A percentile compares a stretch with the other conserved stretches of the same genome.
phyloP scores from a whole-genome alignment of 2,797 vertebrate genomes.

The Sebastes alutus region DNA sequence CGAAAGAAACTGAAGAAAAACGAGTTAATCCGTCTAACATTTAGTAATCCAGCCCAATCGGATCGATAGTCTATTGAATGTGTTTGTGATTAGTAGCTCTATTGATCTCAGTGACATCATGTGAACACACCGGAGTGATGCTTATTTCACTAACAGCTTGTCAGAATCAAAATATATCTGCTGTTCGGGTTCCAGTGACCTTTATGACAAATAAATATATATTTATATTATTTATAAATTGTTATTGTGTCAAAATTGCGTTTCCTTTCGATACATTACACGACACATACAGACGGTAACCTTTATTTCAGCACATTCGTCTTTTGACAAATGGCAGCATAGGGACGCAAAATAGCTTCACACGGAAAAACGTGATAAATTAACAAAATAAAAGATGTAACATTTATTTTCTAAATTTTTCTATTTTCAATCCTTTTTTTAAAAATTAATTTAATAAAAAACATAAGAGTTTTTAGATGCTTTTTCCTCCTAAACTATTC shows the following conservation, averaged over 20 bases:
- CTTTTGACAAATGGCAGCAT: background rate
- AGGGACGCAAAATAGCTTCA: background rate
- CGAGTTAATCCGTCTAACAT: constrained; percentile 61
- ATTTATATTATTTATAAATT: background rate
- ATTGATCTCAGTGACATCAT: constrained; percentile 72
- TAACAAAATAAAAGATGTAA: background rate
- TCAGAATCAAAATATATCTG: constrained; percentile 56
- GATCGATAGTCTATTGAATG: constrained; percentile 71
- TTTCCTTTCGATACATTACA: constrained; percentile 8
- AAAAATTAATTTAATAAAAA: background rate
- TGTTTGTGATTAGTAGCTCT: constrained; percentile 75
- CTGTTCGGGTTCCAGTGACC: constrained; percentile 17
- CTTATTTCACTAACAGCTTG: constrained; percentile 47
- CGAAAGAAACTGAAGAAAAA: constrained; percentile 13
- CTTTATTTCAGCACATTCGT: constrained; percentile 9
- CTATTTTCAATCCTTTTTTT: background rate
- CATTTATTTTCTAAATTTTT: background rate
- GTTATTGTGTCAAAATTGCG: background rate
- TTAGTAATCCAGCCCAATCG: constrained; percentile 66
- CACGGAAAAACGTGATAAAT: background rate
- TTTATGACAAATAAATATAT: constrained; percentile 16
- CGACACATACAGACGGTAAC: background rate
- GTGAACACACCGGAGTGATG: constrained; percentile 68
- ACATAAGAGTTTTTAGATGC: background rate
- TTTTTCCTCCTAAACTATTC: background rate